A percentile compares a stretch with the other conserved stretches of the same genome.
These are phyloP conservation scores for Lutjanus erythropterus DNA, from an alignment of 2,113 vertebrate genomes.

Conservation along the genomic window DNA sequence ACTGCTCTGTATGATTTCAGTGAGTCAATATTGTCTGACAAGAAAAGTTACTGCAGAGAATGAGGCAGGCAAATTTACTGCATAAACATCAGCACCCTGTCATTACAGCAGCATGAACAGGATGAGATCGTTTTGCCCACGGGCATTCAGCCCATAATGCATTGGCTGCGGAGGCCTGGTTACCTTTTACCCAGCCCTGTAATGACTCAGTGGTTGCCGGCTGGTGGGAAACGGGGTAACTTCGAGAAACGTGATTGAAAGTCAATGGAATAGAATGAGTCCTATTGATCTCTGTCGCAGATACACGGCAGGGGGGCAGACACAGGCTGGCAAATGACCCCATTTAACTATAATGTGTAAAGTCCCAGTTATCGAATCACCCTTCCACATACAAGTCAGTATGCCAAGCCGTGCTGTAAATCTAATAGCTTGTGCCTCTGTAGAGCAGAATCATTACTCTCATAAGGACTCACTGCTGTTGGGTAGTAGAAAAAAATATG, in stretches of 20 bases:
- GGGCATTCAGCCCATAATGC: constrained; percentile 52
- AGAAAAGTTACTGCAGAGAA: constrained; percentile 31
- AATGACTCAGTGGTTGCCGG: constrained; percentile 57
- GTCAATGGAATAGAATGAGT: constrained; percentile 75
- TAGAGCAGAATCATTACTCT: constrained; percentile 31
- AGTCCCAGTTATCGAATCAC: constrained; percentile 61
- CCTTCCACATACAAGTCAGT: constrained; percentile 33
- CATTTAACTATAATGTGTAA: constrained; percentile 72
- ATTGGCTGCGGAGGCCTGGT: constrained; percentile 46
- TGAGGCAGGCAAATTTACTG: constrained; percentile 30
- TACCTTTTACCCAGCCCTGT: constrained; percentile 59
- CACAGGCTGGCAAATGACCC: constrained; percentile 70
- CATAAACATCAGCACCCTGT: constrained; percentile 47
- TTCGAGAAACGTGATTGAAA: constrained; percentile 74
- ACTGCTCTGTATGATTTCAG: constrained; percentile 8
- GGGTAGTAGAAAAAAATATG: constrained; percentile 31
- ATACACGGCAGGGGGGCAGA: constrained; percentile 46
- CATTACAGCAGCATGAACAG: constrained; percentile 45
- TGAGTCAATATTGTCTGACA: constrained; percentile 41
- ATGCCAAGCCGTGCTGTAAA: constrained; percentile 40
- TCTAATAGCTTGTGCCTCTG: constrained; percentile 48
- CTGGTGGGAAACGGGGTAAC: constrained; percentile 53
- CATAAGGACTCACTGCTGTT: constrained; percentile 28
- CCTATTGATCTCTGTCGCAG: constrained; percentile 69
- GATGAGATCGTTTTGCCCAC: constrained; percentile 52